phyloP scores from a whole-genome alignment of 2,888 invertebrate genomes.

The Empis livida region DNA sequence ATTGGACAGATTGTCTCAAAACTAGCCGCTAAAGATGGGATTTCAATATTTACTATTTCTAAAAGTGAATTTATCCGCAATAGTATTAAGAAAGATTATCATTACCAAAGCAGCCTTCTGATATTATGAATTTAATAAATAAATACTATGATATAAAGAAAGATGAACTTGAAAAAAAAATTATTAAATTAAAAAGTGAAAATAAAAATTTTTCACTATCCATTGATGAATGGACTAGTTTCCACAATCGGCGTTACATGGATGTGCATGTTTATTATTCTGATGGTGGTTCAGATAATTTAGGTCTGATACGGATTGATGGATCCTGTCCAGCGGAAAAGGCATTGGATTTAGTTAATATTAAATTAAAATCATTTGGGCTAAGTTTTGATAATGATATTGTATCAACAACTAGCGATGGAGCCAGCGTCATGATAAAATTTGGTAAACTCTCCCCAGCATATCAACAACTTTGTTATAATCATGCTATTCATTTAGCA shows the following conservation, averaged over 20 bases:
- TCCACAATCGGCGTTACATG: slow-evolving; percentile 1
- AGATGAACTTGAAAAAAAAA: background rate
- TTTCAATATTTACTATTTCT: slow-evolving; percentile 1
- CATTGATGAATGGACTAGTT: slow-evolving; percentile 3
- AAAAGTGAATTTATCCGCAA: slow-evolving; percentile 1
- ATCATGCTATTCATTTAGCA: slow-evolving; percentile 4
- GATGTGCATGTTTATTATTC: slow-evolving; percentile 1
- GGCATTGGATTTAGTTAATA: background rate
- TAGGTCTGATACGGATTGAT: background rate
- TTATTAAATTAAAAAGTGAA: background rate
- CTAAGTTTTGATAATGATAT: background rate
- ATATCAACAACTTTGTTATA: slow-evolving; percentile 2
- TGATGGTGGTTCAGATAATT: background rate
- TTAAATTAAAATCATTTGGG: background rate
- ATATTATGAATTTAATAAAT: slow-evolving; percentile 2
- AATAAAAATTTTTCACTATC: background rate
- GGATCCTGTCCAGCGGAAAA: slow-evolving; percentile 2
- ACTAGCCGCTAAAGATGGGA: slow-evolving; percentile 1
- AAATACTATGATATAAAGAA: background rate
- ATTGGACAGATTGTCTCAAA: background rate
- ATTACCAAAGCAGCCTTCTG: background rate
- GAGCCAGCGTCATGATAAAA: slow-evolving; percentile 1
- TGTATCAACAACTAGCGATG: slow-evolving; percentile 2
- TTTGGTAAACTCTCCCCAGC: slow-evolving; percentile 1
- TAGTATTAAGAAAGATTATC: background rate